Base-by-base conservation (phyloP, 2,113 vertebrate genomes). In the Trichomycterus rosablanca region DNA sequence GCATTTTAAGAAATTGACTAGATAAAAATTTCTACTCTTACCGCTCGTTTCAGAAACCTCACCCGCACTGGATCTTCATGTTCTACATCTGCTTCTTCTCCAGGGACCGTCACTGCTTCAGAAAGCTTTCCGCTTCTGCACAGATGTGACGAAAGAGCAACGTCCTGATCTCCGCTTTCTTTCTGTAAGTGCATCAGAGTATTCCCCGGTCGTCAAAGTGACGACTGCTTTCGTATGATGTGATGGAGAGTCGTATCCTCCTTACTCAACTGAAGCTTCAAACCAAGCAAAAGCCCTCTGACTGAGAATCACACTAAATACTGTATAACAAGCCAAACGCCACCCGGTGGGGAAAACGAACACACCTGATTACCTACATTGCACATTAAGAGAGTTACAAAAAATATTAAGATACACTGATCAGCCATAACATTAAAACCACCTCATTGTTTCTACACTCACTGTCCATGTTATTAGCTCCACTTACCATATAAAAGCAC, bases 321-420 rank as follows among this genome's bases (percentile, higher is more conserved):
- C 66, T 61, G 76, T 73, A 68, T 76, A 48, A 68, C 46, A 66
- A 74, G 5, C 28, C 59, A 37, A 48, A 46, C 34, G 76, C 80
- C 83, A 9, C 67, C 78, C 50, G 66, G 35, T 42, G n/a, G 5
- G 11, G 10, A 30, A 30, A 30, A 7, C 26, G 26, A 3, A 30
- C 26, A 53, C n/a, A 53, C 19, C 4, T n/a, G 4, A 14, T 6
- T 8, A 14, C 3, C 6, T 49, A 7, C 23, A 46, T 6, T 11
- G 2, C 20, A 23, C 11, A 46, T n/a, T n/a, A n/a, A n/a, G n/a
- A n/a, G n/a, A n/a, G n/a, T n/a, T n/a, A n/a, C n/a, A n/a, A n/a
- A n/a, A n/a, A n/a, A n/a, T n/a, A n/a, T n/a, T n/a, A n/a, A n/a
- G n/a, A n/a, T n/a, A n/a, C n/a, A n/a, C n/a, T n/a, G n/a, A n/a